Percentiles rank a stretch among this genome's conserved stretches.
Conservation (phyloP, 2,113 vertebrate species). For the Neoarius graeffei region DNA sequence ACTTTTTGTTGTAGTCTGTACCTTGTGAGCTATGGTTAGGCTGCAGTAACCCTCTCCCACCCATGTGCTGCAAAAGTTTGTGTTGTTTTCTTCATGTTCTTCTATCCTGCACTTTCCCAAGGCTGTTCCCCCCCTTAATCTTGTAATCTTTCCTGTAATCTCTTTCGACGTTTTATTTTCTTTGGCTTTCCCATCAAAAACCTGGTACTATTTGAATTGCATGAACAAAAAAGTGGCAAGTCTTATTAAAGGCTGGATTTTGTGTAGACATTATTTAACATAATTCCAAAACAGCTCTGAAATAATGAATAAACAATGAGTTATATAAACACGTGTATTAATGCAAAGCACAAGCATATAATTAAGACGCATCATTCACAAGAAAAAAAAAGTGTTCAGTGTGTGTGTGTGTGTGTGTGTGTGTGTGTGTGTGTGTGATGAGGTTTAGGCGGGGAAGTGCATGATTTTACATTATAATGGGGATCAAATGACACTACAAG, state of each 20-base stretch:
- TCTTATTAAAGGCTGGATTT: conserved; percentile 75
- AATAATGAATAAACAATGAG: conserved; percentile 82
- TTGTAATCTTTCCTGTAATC: conserved; percentile 70
- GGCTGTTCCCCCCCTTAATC: conserved; percentile 7
- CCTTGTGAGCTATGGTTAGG: background rate
- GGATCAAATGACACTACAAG: background rate
- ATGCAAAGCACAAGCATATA: conserved; percentile 74
- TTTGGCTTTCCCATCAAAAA: conserved; percentile 69
- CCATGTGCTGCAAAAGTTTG: background rate
- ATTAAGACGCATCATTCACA: conserved; percentile 72
- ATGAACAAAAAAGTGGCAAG: conserved; percentile 78
- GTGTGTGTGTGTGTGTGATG: background rate
- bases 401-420: background rate
- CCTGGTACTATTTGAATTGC: conserved; percentile 76
- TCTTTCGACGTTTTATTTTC: conserved; percentile 65
- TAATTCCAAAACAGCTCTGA: conserved; percentile 75
- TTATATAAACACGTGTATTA: conserved; percentile 77
- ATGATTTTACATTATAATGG: background rate
- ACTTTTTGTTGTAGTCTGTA: background rate
- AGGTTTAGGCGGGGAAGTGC: background rate
- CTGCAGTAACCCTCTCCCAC: background rate
- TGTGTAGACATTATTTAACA: conserved; percentile 79
- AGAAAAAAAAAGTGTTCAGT: conserved; percentile 38
- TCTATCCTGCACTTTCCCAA: conserved; percentile 6
- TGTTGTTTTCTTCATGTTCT: background rate